Conservation (phyloP, 2,113 vertebrate genomes). For the Hydrolagus affinis region DNA sequence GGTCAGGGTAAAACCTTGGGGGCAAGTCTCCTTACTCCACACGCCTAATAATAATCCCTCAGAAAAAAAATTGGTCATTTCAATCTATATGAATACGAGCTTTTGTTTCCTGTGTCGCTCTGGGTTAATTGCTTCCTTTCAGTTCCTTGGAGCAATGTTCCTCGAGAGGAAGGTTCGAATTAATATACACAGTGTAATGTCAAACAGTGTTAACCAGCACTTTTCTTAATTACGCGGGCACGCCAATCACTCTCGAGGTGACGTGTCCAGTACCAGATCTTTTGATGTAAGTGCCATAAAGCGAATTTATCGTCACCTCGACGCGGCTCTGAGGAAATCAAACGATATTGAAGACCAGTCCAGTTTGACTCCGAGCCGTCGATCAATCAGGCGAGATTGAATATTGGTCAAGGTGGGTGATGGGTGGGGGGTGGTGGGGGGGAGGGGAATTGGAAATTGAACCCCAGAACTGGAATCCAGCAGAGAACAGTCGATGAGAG, state of each 20-base stretch:
- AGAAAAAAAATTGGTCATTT: no score
- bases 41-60: no score
- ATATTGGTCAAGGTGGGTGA: not conserved
- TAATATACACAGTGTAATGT: not conserved
- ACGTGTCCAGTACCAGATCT: not conserved
- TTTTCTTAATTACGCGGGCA: not conserved
- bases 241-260: not conserved
- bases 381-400: not conserved
- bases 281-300: no score
- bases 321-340: not conserved
- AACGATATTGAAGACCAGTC: not conserved
- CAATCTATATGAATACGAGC: no score
- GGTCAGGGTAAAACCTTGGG: no score
- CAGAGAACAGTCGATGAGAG: not conserved
- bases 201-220: no score
- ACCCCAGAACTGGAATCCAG: not conserved
- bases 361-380: no score
- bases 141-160: not conserved
- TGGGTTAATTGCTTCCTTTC: not conserved
- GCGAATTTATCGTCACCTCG: not conserved
- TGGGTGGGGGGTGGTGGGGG: no score
- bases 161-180: not conserved
- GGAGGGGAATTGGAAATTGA: not conserved
- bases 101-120: not conserved
- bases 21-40: no score